A percentile compares a stretch with the other conserved stretches of the same genome.
Conservation (phyloP, 2,113 vertebrate genomes). For the Protobothrops mucrosquamatus region DNA sequence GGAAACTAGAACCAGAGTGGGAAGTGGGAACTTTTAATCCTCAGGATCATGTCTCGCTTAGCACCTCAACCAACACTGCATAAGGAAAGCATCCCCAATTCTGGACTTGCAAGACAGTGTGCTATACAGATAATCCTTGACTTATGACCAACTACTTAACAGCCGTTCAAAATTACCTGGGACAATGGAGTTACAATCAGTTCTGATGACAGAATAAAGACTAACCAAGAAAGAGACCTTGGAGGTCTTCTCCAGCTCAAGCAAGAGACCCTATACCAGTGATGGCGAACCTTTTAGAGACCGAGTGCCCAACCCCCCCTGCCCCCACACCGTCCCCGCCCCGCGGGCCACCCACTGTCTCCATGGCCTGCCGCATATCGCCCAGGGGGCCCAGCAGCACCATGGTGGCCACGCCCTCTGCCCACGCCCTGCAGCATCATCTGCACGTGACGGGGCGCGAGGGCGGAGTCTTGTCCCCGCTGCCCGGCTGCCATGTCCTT, state of each 20-base stretch:
- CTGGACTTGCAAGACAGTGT: neutral
- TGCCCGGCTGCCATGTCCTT: too few species aligned
- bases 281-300: too few species aligned
- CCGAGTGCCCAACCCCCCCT: too few species aligned
- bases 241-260: neutral
- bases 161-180: neutral
- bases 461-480: too few species aligned
- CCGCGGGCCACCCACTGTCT: too few species aligned
- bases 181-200: neutral
- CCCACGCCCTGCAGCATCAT: too few species aligned
- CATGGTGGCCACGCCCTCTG: too few species aligned
- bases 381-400: too few species aligned
- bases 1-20: neutral
- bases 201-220: neutral
- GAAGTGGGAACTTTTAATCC: neutral
- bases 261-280: neutral
- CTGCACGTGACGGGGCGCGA: too few species aligned
- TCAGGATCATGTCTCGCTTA: neutral
- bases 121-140: neutral
- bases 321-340: too few species aligned
- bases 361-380: too few species aligned
- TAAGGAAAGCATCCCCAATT: neutral
- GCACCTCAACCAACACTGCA: neutral
- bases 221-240: neutral
- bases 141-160: neutral